These are phyloP conservation scores for Microtus pennsylvanicus DNA, from an alignment of 2,113 vertebrate species.

Conservation along the genomic window DNA sequence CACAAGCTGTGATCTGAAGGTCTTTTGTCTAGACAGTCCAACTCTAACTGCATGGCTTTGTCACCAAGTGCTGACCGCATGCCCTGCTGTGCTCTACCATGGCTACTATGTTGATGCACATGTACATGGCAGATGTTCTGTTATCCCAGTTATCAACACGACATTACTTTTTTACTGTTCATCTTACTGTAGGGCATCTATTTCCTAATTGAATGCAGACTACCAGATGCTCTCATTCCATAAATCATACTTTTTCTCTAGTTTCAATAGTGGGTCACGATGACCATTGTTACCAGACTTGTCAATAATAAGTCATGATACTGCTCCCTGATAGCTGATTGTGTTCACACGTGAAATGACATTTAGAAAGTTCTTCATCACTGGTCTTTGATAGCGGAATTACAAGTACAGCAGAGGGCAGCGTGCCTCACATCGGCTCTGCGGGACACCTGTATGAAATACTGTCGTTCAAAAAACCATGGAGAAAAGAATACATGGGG, in stretches of 20 bases:
- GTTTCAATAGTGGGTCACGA: background rate
- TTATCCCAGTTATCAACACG: background rate
- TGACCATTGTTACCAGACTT: background rate
- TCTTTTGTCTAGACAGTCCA: background rate
- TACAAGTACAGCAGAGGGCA: background rate
- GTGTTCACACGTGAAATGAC: background rate
- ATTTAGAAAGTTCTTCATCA: background rate
- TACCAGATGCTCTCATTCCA: background rate
- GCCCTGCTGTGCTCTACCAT: background rate
- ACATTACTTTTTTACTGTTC: background rate
- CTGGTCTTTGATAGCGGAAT: rapidly evolving
- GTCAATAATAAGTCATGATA: background rate
- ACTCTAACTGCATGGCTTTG: background rate
- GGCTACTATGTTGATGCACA: background rate
- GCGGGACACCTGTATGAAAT: background rate
- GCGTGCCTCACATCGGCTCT: background rate
- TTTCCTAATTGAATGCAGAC: background rate
- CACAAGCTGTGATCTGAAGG: background rate
- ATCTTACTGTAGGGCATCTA: background rate
- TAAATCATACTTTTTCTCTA: background rate
- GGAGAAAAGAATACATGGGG: background rate
- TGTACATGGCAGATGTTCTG: background rate
- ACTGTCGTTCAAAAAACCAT: background rate
- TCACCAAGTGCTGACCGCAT: background rate
- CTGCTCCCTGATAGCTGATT: background rate